These are phyloP conservation scores for Micropterix aruncella DNA, from an alignment of 2,888 invertebrate genomes.

Conservation along the genomic window DNA sequence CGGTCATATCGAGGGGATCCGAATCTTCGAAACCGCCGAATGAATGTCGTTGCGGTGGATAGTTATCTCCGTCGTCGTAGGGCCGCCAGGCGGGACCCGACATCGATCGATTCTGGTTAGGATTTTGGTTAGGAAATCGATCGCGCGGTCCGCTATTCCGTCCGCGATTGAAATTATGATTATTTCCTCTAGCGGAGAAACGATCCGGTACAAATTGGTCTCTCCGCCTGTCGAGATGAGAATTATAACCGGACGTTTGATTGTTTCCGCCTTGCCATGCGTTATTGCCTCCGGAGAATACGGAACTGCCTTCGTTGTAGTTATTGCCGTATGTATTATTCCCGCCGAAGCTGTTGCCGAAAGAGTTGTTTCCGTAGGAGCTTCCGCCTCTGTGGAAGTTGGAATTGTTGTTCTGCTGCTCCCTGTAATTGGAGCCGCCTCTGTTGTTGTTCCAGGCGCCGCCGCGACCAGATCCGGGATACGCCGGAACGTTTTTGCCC, in stretches of 20 bases:
- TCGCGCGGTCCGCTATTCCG: conserved; percentile 10
- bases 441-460: conserved; percentile 27
- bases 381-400: conserved; percentile 14
- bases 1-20: conserved; percentile 26
- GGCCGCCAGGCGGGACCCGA: conserved; percentile 18
- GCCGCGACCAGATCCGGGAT: conserved; percentile 43
- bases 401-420: conserved; percentile 3
- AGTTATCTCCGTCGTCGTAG: conserved; percentile 9
- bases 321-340: conserved; percentile 10
- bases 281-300: not conserved
- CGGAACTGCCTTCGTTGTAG: conserved; percentile 11
- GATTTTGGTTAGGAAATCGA: conserved; percentile 9
- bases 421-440: conserved; percentile 7
- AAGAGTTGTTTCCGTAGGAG: conserved; percentile 8
- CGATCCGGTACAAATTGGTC: not conserved
- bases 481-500: conserved; percentile 42
- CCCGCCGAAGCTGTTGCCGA: conserved; percentile 14
- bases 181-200: not conserved
- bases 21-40: conserved; percentile 22
- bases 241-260: not conserved
- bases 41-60: conserved; percentile 17
- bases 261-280: not conserved
- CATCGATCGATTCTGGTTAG: conserved; percentile 12
- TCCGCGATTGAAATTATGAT: conserved; percentile 8
- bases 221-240: not conserved